Evolutionary conservation across 1,140 invertebrate genomes (phyloP).

Genomic region (Hestina assimilis): DNA sequence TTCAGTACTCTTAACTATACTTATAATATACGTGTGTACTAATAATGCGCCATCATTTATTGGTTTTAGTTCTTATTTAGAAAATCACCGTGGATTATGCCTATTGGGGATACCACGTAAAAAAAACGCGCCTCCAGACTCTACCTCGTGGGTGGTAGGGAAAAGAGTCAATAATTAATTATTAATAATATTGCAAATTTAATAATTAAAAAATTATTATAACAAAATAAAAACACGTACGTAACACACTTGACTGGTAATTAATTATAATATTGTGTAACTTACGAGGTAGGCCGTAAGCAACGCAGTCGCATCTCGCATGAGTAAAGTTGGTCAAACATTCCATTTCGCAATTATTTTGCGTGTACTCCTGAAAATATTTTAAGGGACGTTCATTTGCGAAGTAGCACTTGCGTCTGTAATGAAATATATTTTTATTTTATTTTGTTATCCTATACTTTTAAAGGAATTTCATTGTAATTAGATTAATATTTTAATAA

Average conservation of each 20-base stretch:
- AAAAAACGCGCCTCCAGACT: too few species aligned
- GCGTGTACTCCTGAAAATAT: constrained; percentile 85
- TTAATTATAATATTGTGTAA: constrained; percentile 7
- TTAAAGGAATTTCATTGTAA: too few species aligned
- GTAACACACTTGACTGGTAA: neutral
- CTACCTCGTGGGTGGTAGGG: too few species aligned
- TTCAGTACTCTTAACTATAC: too few species aligned
- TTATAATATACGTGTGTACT: too few species aligned
- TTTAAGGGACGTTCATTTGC: constrained; percentile 79
- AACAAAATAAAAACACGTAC: neutral
- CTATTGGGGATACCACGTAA: too few species aligned
- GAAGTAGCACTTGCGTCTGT: constrained; percentile 82
- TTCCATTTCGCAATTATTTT: constrained; percentile 87
- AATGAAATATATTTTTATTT: constrained; percentile 19
- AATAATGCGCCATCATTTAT: too few species aligned
- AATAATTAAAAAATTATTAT: constrained; percentile 2
- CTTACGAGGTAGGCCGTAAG: constrained; percentile 84
- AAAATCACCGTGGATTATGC: too few species aligned
- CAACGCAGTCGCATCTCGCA: constrained; percentile 82
- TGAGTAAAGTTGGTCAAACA: constrained; percentile 87
- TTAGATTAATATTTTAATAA: too few species aligned
- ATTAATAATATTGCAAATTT: too few species aligned
- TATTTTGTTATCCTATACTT: neutral
- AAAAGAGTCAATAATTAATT: too few species aligned
- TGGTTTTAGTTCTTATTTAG: too few species aligned